phyloP scores from a whole-genome alignment of 2,888 invertebrate species.

The Platycnemis pennipes region DNA sequence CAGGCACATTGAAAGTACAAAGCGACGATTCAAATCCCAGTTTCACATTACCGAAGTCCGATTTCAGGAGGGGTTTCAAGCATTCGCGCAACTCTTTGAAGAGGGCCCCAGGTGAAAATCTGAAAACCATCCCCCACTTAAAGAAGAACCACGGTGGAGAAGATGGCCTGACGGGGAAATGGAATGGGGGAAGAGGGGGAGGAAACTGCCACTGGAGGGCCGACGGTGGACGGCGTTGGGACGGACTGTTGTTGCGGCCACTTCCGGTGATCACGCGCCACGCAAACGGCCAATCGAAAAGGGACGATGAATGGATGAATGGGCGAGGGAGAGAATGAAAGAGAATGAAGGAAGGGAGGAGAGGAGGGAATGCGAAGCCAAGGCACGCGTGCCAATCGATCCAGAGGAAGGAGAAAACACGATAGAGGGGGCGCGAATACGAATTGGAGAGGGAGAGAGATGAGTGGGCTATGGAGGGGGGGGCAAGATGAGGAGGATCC shows the following conservation, averaged over 20 bases:
- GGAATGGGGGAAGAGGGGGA: neutral
- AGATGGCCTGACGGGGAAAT: neutral
- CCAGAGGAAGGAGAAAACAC: neutral
- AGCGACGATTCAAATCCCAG: too few species aligned
- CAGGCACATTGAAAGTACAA: too few species aligned
- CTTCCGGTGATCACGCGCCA: neutral
- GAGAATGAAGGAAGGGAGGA: neutral
- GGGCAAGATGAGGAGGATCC: neutral
- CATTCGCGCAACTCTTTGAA: too few species aligned
- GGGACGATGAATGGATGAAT: neutral
- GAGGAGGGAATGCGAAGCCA: neutral
- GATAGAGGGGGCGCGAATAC: neutral
- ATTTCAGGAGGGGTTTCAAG: too few species aligned
- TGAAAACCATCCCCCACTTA: neutral
- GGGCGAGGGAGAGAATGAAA: neutral
- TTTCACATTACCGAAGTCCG: too few species aligned
- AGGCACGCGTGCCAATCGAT: neutral
- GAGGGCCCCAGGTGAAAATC: neutral
- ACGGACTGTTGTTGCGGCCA: neutral
- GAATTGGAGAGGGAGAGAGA: neutral
- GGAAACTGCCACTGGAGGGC: neutral
- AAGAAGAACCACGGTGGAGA: neutral
- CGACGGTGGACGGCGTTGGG: neutral
- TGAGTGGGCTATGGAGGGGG: neutral
- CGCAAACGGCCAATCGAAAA: constrained; percentile 10